Percentiles rank a stretch among this genome's conserved stretches.
Conservation (phyloP, 1,140 invertebrate species). For the Papilio aristodemus region DNA sequence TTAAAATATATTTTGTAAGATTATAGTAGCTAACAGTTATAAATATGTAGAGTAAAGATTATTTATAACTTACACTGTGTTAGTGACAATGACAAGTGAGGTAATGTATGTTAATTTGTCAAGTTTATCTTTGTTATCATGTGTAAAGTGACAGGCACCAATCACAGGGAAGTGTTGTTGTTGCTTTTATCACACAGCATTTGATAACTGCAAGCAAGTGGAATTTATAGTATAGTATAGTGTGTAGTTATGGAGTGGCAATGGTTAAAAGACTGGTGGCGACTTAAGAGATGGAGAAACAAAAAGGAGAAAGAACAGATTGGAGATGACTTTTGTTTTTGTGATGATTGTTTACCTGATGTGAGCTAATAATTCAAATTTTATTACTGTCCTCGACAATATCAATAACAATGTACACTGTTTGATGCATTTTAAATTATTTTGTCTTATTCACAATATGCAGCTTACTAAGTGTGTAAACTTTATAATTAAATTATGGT, state of each 20-base stretch:
- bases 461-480: too few relatives aligned
- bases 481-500: too few relatives aligned
- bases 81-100: constrained; percentile 74
- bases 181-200: constrained; percentile 54
- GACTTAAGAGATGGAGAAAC: constrained; percentile 84
- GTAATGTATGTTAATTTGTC: constrained; percentile 74
- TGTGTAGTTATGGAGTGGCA: constrained; percentile 85
- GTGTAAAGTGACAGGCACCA: constrained; percentile 54
- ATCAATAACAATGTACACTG: neutral
- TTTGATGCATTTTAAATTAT: neutral
- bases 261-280: constrained; percentile 89
- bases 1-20: neutral
- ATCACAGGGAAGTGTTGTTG: constrained; percentile 51
- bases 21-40: constrained; percentile 19
- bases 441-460: constrained; percentile 15
- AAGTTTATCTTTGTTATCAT: constrained; percentile 73
- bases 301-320: constrained; percentile 80
- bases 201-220: constrained; percentile 57
- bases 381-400: neutral
- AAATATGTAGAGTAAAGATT: constrained; percentile 40
- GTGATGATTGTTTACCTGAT: constrained; percentile 85
- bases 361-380: constrained; percentile 64
- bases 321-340: constrained; percentile 85
- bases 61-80: constrained; percentile 48
- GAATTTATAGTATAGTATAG: constrained; percentile 36